Conservation (phyloP, 2,113 vertebrate species). For the Nettapus auritus region DNA sequence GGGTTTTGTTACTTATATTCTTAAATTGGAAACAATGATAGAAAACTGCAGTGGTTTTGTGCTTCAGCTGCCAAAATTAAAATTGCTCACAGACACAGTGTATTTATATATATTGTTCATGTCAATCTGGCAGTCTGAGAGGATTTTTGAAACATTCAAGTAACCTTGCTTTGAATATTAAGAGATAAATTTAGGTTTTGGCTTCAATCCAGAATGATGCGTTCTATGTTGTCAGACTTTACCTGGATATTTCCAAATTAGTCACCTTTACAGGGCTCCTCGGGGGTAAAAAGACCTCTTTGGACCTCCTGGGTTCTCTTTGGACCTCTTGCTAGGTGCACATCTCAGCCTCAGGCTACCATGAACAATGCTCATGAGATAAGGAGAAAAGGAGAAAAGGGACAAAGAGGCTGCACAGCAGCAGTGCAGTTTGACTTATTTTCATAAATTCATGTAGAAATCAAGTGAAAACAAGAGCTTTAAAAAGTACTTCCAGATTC, state of each 20-base stretch:
- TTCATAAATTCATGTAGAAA: background rate
- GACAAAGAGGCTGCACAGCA: background rate
- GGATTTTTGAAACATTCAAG: background rate
- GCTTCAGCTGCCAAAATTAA: slow-evolving; percentile 1
- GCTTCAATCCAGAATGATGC: background rate
- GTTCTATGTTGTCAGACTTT: background rate
- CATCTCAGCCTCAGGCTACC: background rate
- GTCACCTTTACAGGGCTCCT: background rate
- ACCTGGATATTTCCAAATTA: background rate
- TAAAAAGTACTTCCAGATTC: background rate
- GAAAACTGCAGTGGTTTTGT: slow-evolving; percentile 34
- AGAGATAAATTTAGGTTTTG: background rate
- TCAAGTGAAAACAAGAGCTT: background rate
- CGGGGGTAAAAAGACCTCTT: background rate
- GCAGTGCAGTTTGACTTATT: background rate
- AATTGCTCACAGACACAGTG: slow-evolving; percentile 18
- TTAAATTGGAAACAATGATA: slow-evolving; percentile 47
- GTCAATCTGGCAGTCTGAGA: background rate
- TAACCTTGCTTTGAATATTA: background rate
- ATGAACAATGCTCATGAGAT: background rate
- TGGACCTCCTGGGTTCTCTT: background rate
- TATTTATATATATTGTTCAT: slow-evolving; percentile 28
- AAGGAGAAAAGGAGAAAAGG: background rate
- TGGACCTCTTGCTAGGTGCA: background rate
- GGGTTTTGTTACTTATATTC: slow-evolving; percentile 36